Percentiles rank a stretch among this genome's conserved stretches.
phyloP scores from a whole-genome alignment of 2,113 vertebrate species.

The Cairina moschata region DNA sequence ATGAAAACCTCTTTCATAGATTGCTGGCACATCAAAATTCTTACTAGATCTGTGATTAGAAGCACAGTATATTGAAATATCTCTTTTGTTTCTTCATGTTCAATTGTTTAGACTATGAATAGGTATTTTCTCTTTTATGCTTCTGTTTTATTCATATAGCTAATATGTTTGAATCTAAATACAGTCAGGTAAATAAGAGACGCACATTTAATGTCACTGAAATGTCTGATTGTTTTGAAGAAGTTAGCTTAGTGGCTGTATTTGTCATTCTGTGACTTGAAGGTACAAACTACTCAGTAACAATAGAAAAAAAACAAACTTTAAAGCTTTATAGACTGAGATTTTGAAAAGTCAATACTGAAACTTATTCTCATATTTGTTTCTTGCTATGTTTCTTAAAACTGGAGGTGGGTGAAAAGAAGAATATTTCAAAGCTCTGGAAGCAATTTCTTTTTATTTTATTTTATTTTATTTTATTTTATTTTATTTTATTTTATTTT shows the following conservation, averaged over 20 bases:
- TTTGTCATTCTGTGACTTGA: neutral
- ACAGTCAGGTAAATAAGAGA: neutral
- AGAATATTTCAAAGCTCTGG: neutral
- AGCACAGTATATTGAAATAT: accelerated
- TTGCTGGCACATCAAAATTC: neutral
- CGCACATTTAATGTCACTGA: neutral
- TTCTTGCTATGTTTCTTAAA: neutral
- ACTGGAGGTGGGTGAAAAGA: neutral
- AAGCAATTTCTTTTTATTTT: neutral
- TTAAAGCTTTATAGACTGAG: neutral
- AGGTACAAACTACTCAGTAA: neutral
- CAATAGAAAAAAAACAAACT: neutral
- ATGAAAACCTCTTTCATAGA: neutral
- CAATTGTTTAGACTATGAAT: neutral
- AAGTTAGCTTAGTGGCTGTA: neutral
- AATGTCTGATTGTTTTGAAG: neutral
- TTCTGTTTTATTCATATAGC: neutral
- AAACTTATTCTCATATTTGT: neutral
- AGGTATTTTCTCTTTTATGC: neutral
- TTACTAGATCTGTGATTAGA: neutral
- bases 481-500: neutral
- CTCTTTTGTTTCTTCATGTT: neutral
- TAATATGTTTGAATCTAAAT: neutral
- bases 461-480: neutral
- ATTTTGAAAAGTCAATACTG: neutral